phyloP scores from a whole-genome alignment of 2,888 invertebrate species.

The Bombylius discolor region DNA sequence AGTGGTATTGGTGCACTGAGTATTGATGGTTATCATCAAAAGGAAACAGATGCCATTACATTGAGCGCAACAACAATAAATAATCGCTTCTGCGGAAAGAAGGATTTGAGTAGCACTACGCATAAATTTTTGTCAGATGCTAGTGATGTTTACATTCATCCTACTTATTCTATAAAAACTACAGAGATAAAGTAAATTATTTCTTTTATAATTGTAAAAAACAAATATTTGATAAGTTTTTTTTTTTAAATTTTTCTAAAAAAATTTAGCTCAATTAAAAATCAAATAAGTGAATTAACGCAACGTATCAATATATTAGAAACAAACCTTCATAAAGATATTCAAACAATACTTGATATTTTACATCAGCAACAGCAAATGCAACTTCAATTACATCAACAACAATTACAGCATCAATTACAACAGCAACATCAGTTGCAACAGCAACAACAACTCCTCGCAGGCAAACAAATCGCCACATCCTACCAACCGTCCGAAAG shows the following conservation, averaged over 20 bases:
- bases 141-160: slow-evolving; percentile 8
- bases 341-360: slow-evolving; percentile 23
- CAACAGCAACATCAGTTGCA: slow-evolving; percentile 19
- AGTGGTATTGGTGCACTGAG: slow-evolving; percentile 9
- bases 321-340: slow-evolving; percentile 23
- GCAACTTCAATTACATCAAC: slow-evolving; percentile 19
- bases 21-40: slow-evolving; percentile 15
- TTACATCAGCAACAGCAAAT: slow-evolving; percentile 24
- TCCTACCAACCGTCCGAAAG: slow-evolving; percentile 27
- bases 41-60: slow-evolving; percentile 21
- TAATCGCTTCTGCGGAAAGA: slow-evolving; percentile 18
- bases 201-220: background rate
- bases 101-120: slow-evolving; percentile 8
- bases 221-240: background rate
- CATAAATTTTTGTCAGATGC: slow-evolving; percentile 3
- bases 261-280: slow-evolving; percentile 19
- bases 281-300: slow-evolving; percentile 21
- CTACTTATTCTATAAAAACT: slow-evolving; percentile 16
- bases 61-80: slow-evolving; percentile 20
- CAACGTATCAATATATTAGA: slow-evolving; percentile 23
- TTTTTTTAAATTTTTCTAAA: background rate
- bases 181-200: slow-evolving; percentile 17
- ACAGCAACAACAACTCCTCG: slow-evolving; percentile 18
- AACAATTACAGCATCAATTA: slow-evolving; percentile 19
- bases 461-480: slow-evolving; percentile 19